Evolutionary conservation across 2,797 vertebrate genomes (phyloP).

Genomic region (Myripristis murdjan): DNA sequence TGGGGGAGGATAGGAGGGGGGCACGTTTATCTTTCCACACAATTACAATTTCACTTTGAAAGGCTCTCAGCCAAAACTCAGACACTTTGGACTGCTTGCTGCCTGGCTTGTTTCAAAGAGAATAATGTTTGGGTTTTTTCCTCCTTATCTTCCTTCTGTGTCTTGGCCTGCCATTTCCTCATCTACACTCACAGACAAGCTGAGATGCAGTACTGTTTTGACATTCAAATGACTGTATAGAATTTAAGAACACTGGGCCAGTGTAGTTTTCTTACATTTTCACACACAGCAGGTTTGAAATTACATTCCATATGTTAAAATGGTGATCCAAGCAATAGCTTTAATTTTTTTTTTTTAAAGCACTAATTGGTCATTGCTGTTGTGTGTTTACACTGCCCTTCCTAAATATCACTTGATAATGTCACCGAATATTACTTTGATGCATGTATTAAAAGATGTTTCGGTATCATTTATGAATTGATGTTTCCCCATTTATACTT

Average conservation of each 20-base stretch:
- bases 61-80: conserved; percentile 52
- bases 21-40: conserved; percentile 75
- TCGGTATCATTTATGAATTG: no score
- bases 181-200: conserved; percentile 24
- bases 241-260: conserved; percentile 19
- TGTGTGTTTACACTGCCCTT: conserved; percentile 10
- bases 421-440: neutral
- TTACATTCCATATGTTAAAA: no score
- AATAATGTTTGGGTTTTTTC: conserved; percentile 64
- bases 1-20: no score
- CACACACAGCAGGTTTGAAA: neutral
- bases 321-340: no score
- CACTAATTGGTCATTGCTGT: neutral
- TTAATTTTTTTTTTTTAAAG: no score
- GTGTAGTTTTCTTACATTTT: neutral
- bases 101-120: conserved; percentile 69
- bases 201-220: conserved; percentile 42
- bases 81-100: conserved; percentile 52
- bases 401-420: neutral
- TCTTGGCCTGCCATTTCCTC: conserved; percentile 58
- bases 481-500: no score
- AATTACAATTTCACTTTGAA: conserved; percentile 76
- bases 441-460: conserved; percentile 13
- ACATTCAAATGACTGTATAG: conserved; percentile 38
- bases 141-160: conserved; percentile 53